These are phyloP conservation scores for Heterotilapia buettikoferi DNA, from an alignment of 2,113 vertebrate species.

Conservation along the genomic window DNA sequence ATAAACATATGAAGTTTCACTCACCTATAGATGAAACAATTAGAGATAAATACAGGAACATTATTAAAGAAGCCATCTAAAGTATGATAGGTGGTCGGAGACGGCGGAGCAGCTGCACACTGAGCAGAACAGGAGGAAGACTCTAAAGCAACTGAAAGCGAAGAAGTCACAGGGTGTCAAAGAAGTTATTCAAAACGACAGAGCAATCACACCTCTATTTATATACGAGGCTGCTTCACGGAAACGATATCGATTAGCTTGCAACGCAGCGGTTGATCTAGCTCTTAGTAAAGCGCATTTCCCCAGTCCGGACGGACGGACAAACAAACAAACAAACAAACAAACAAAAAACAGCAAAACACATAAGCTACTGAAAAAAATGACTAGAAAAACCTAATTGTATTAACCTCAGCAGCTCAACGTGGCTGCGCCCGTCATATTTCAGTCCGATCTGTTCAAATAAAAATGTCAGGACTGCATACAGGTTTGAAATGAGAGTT, in stretches of 20 bases:
- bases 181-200: not conserved
- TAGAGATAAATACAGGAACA: not conserved
- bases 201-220: not conserved
- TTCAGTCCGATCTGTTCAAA: not conserved
- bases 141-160: not conserved
- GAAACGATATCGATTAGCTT: not conserved
- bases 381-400: not conserved
- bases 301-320: no score
- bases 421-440: fast-evolving
- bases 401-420: not conserved
- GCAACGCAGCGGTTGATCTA: no score
- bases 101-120: not conserved
- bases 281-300: not conserved
- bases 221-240: not conserved
- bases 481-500: no score
- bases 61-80: not conserved
- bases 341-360: fast-evolving
- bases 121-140: not conserved
- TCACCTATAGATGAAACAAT: not conserved
- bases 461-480: not conserved
- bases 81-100: not conserved
- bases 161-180: not conserved
- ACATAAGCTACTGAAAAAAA: not conserved
- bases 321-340: no score
- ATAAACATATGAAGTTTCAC: not conserved